These are phyloP conservation scores for Polypedilum vanderplanki DNA, from an alignment of 1,140 invertebrate genomes.

Conservation along the genomic window DNA sequence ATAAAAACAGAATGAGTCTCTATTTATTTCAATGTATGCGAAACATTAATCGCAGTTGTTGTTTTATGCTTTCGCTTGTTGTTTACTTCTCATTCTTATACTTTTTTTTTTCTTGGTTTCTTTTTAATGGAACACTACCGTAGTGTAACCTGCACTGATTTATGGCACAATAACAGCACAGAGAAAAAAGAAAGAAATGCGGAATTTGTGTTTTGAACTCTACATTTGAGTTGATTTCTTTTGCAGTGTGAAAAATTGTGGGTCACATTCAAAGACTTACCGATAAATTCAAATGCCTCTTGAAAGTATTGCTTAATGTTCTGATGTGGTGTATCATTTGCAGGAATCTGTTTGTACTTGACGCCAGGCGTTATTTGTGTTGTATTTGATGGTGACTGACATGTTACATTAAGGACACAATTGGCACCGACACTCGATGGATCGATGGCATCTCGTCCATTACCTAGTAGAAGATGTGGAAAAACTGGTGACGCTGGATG, in stretches of 20 bases:
- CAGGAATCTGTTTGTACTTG: constrained; percentile 74
- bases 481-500: constrained; percentile 73
- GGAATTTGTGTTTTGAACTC: not conserved
- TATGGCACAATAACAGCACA: not conserved
- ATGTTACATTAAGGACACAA: constrained; percentile 77
- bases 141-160: constrained; percentile 25
- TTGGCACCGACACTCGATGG: constrained; percentile 62
- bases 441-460: constrained; percentile 75
- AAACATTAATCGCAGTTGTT: constrained; percentile 7
- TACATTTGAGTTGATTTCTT: not conserved
- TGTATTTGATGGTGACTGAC: constrained; percentile 56
- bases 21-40: not conserved
- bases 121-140: constrained; percentile 21
- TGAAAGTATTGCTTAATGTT: constrained; percentile 90
- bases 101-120: constrained; percentile 7
- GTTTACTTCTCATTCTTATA: constrained; percentile 5
- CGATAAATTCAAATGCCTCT: constrained; percentile 84
- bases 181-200: not conserved
- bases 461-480: constrained; percentile 82
- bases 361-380: constrained; percentile 64
- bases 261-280: constrained; percentile 50
- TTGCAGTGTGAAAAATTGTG: constrained; percentile 13
- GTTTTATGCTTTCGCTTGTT: constrained; percentile 12
- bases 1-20: not conserved
- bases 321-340: constrained; percentile 77